Conservation (phyloP, 2,797 vertebrate species). For the Protosalanx chinensis region DNA sequence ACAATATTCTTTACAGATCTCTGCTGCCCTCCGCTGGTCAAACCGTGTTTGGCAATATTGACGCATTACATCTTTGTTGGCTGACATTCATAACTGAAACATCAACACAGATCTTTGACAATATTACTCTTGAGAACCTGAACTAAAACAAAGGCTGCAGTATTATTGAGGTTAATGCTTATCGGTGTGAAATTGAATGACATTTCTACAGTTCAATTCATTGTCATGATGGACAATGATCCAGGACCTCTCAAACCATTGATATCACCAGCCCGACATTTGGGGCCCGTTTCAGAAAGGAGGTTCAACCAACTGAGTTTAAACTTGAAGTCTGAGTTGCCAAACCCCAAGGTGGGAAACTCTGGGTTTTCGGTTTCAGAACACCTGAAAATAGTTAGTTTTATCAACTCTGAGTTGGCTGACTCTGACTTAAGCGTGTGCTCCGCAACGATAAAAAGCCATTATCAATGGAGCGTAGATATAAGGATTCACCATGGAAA, state of each 20-base stretch:
- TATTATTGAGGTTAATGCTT: not conserved
- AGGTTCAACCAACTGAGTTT: no score
- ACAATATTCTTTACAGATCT: slow-evolving; percentile 47
- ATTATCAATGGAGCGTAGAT: no score
- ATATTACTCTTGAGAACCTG: not conserved
- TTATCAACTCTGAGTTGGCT: no score
- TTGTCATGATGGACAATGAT: slow-evolving; percentile 44
- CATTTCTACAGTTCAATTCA: not conserved
- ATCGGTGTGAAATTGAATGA: not conserved
- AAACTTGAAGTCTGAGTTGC: no score
- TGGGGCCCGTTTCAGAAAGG: no score
- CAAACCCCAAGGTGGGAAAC: no score
- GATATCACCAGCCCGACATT: slow-evolving; percentile 64
- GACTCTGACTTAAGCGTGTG: no score
- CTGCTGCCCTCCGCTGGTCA: slow-evolving; percentile 59
- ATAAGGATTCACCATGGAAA: no score
- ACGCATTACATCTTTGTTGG: not conserved
- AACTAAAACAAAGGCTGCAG: not conserved
- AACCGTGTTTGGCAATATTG: not conserved
- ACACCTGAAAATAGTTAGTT: no score
- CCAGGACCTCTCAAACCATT: slow-evolving; percentile 45
- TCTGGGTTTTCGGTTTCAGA: no score
- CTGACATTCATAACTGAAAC: not conserved
- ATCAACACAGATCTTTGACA: not conserved
- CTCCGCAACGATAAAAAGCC: no score